Conservation (phyloP, 2,888 invertebrate genomes). For the Timema cristinae region DNA sequence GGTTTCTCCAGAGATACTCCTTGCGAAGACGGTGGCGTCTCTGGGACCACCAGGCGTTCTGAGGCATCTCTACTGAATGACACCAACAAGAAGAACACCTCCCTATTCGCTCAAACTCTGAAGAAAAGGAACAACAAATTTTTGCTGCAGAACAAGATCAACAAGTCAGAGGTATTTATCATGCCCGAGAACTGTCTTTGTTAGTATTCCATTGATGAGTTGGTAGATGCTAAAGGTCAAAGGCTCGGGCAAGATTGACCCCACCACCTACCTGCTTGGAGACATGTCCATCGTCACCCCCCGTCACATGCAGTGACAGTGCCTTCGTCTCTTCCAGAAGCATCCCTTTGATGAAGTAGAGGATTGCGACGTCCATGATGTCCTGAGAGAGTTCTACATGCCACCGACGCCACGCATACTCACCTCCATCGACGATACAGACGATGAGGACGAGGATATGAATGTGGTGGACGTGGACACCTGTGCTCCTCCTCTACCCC, state of each 20-base stretch:
- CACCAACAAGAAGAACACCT: conserved; percentile 40
- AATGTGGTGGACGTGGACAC: conserved; percentile 44
- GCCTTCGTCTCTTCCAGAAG: conserved; percentile 27
- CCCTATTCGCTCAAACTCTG: conserved; percentile 26
- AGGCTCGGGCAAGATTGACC: neutral
- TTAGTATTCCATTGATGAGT: conserved; percentile 24
- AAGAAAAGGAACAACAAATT: neutral
- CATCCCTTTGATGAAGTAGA: conserved; percentile 49
- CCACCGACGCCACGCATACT: conserved; percentile 65
- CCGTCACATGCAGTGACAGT: conserved; percentile 26
- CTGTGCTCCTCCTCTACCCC: no score
- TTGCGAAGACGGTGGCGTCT: neutral
- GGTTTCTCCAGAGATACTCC: conserved; percentile 15
- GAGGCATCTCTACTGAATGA: conserved; percentile 7
- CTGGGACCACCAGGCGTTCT: neutral
- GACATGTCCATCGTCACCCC: neutral
- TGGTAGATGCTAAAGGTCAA: conserved; percentile 20
- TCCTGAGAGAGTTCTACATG: conserved; percentile 66
- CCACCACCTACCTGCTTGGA: conserved; percentile 1
- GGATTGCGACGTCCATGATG: conserved; percentile 64
- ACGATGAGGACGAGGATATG: conserved; percentile 46
- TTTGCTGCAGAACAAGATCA: neutral
- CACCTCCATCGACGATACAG: conserved; percentile 60
- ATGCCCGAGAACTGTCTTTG: conserved; percentile 22
- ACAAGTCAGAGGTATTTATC: neutral